Conservation (phyloP, 2,888 invertebrate species). For the Tineola bisselliella region DNA sequence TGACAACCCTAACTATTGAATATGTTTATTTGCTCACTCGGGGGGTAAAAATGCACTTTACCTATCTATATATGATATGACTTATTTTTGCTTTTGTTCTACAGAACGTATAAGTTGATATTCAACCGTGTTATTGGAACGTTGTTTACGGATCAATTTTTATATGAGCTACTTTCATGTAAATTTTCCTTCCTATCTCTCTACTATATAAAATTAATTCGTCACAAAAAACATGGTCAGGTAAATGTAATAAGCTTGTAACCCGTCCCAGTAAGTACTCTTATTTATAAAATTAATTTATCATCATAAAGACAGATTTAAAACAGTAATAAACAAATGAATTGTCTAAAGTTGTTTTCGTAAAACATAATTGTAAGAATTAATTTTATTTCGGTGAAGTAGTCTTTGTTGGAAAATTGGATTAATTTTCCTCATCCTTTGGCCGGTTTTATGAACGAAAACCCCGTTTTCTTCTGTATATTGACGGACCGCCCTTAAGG, state of each 20-base stretch:
- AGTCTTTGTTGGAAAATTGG: background rate
- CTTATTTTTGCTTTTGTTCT: background rate
- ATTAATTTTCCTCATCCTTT: constrained; percentile 2
- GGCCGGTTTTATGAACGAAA: background rate
- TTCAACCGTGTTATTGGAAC: background rate
- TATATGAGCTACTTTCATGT: too few species aligned
- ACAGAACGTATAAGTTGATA: background rate
- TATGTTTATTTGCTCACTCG: background rate
- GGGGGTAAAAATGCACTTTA: constrained; percentile 8
- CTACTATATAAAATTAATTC: too few species aligned
- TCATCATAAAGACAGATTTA: too few species aligned
- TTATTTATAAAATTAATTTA: too few species aligned
- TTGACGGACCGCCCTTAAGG: background rate
- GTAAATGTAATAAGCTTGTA: too few species aligned
- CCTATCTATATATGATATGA: background rate
- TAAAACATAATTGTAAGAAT: background rate
- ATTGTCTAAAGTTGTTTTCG: background rate
- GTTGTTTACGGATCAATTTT: too few species aligned
- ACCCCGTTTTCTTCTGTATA: background rate
- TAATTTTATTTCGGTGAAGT: background rate
- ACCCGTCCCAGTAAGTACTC: too few species aligned
- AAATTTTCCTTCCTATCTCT: too few species aligned
- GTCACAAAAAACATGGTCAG: too few species aligned
- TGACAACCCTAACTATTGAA: background rate
- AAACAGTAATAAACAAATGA: too few species aligned